A percentile compares a stretch with the other conserved stretches of the same genome.
Evolutionary conservation across 2,797 vertebrate genomes (phyloP).

Genomic region (Parambassis ranga): DNA sequence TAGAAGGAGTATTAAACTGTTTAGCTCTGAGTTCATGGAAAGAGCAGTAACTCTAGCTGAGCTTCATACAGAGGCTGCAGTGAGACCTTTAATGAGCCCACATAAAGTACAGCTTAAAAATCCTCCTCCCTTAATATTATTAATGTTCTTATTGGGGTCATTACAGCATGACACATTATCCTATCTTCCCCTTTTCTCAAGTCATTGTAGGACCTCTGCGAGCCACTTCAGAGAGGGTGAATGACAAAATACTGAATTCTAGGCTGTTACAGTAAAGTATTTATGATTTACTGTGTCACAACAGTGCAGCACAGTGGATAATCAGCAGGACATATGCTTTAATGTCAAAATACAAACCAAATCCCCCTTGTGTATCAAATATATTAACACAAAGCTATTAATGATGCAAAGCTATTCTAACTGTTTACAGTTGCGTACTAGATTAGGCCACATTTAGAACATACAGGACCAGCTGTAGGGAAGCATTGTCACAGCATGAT

Average conservation of each 20-base stretch:
- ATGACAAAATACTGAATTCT: not conserved
- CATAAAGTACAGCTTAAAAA: not conserved
- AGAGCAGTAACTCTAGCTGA: not conserved
- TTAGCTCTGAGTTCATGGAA: not conserved
- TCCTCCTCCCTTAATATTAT: not conserved
- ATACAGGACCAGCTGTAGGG: too few species aligned
- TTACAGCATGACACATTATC: too few species aligned
- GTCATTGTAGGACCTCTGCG: not conserved
- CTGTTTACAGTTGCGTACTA: too few species aligned
- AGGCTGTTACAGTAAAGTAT: not conserved
- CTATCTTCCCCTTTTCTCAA: not conserved
- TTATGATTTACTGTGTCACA: not conserved
- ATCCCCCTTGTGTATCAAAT: not conserved
- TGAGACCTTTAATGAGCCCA: not conserved
- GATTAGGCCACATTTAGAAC: not conserved
- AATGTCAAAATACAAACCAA: conserved; percentile 1
- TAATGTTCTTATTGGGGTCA: not conserved
- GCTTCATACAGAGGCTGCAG: not conserved
- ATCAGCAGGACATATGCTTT: not conserved
- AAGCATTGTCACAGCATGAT: not conserved
- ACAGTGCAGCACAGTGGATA: conserved; percentile 18
- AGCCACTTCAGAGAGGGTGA: not conserved
- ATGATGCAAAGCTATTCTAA: too few species aligned
- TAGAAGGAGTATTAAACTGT: conserved; percentile 1
- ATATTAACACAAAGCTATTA: too few species aligned